Percentiles rank a stretch among this genome's conserved stretches.
phyloP scores from a whole-genome alignment of 2,113 vertebrate species.

The Pelobates fuscus region DNA sequence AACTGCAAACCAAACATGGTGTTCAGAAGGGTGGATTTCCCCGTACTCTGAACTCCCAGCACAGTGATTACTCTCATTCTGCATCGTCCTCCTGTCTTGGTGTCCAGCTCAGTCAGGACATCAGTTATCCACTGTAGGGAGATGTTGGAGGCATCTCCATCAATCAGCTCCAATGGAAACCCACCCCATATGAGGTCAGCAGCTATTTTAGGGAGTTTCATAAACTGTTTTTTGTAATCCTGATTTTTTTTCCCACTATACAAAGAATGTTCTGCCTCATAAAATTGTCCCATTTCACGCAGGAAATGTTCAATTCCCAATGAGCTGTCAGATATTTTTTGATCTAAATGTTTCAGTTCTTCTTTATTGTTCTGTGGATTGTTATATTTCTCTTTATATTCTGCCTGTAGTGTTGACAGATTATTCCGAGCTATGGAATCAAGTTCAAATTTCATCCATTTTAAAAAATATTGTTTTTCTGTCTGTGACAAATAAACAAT shows the following conservation, averaged over 20 bases:
- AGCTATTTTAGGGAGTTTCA: too few species aligned
- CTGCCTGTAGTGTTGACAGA: background rate
- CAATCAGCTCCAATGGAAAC: constrained; percentile 48
- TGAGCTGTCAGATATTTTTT: constrained; percentile 55
- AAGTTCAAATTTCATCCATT: constrained; percentile 59
- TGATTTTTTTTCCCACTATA: constrained; percentile 69
- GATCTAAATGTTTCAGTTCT: constrained; percentile 54
- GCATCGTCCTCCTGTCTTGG: constrained; percentile 58
- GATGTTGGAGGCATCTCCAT: constrained; percentile 70
- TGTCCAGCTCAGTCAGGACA: constrained; percentile 62
- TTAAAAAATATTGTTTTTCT: constrained; percentile 57
- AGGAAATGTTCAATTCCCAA: constrained; percentile 71
- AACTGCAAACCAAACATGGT: constrained; percentile 78
- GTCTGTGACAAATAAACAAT: constrained; percentile 49
- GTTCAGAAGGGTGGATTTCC: constrained; percentile 76
- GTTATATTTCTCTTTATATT: constrained; percentile 18
- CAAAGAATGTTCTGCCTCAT: constrained; percentile 63
- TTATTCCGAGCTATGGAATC: constrained; percentile 25
- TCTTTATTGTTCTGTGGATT: background rate
- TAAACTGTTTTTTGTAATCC: too few species aligned
- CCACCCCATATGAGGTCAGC: too few species aligned
- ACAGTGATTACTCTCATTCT: constrained; percentile 68
- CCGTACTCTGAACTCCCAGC: constrained; percentile 70
- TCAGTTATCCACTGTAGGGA: constrained; percentile 73
- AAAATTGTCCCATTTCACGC: constrained; percentile 70